Evolutionary conservation across 2,888 invertebrate species (phyloP), one percentile per base, ranked within the genome.

Genomic region (Gasteruption jaculator): DNA sequence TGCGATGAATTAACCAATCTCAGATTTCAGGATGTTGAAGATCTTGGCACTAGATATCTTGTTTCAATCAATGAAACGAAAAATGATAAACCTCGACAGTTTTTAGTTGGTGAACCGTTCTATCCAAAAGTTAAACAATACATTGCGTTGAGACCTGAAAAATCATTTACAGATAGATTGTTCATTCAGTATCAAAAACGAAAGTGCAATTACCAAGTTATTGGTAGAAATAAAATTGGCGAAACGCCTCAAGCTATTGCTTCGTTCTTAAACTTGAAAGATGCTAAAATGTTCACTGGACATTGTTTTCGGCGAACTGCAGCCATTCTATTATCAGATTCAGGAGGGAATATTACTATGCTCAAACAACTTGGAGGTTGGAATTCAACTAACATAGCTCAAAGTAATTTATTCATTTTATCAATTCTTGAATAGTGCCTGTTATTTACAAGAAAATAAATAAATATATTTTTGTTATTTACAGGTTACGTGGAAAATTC

Each of bases 221-320:
- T 46, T n/a, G 49, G 48, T 18, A 48, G 24, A 26, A 46, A 52
- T 37, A 47, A 41, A 36, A 50, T 45, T 38, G 41, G 47, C 7
- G 45, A 45, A 48, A 48, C 38, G 38, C 48, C 52, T 22, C 35
- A 44, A 22, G 6, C 22, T 8, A 50, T 48, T 27, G 48, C 45
- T 31, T 26, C 42, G 7, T 43, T 36, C 41, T 44, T 45, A 34
- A 35, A 42, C n/a, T 38, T 48, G 26, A 22, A 32, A 12, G 31
- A 46, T 32, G 12, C 43, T 18, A 48, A 40, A 45, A 5, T 8
- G 10, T 50, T 48, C 37, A 45, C 47, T 32, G 47, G 47, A 5
- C 50, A 52, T 45, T 50, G 45, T 30, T 50, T 46, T 18, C 46
- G 50, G 4, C 39, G 50, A 39, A 50, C 45, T 32, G 42, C 37